Evolutionary conservation across 2,797 vertebrate species (phyloP).

Genomic region (Enteromius argenteus): DNA sequence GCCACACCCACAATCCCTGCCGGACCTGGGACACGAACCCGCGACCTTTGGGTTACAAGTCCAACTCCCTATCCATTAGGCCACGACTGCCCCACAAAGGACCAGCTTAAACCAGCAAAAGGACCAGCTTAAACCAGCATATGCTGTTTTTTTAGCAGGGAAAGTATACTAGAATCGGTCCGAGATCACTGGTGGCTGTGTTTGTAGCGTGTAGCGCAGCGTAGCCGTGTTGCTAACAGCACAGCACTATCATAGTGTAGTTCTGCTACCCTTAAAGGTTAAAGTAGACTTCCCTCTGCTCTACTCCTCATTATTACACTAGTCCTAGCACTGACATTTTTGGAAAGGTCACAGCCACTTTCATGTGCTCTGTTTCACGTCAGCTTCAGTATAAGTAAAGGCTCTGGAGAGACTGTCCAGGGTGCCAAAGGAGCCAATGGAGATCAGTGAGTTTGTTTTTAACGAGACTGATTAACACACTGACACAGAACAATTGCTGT

Average conservation of each 20-base stretch:
- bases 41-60: too few relatives aligned
- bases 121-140: too few relatives aligned
- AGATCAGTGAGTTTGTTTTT: conserved; percentile 62
- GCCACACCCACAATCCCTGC: too few relatives aligned
- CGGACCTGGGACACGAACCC: too few relatives aligned
- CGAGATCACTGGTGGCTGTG: neutral
- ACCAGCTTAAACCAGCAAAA: too few relatives aligned
- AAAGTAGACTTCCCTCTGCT: conserved; percentile 59
- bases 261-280: conserved; percentile 59
- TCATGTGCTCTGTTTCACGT: conserved; percentile 69
- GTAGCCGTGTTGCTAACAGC: conserved; percentile 51
- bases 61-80: too few relatives aligned
- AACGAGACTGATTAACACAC: conserved; percentile 49
- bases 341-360: conserved; percentile 68
- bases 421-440: conserved; percentile 56
- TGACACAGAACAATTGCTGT: neutral
- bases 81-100: too few relatives aligned
- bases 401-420: conserved; percentile 64
- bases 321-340: conserved; percentile 67
- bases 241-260: conserved; percentile 47
- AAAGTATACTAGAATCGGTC: conserved; percentile 16
- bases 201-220: conserved; percentile 38
- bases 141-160: too few relatives aligned
- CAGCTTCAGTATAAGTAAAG: conserved; percentile 65
- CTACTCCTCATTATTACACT: conserved; percentile 60